A percentile compares a stretch with the other conserved stretches of the same genome.
Evolutionary conservation across 1,140 invertebrate species (phyloP).

Genomic region (Drosophila carrolli): DNA sequence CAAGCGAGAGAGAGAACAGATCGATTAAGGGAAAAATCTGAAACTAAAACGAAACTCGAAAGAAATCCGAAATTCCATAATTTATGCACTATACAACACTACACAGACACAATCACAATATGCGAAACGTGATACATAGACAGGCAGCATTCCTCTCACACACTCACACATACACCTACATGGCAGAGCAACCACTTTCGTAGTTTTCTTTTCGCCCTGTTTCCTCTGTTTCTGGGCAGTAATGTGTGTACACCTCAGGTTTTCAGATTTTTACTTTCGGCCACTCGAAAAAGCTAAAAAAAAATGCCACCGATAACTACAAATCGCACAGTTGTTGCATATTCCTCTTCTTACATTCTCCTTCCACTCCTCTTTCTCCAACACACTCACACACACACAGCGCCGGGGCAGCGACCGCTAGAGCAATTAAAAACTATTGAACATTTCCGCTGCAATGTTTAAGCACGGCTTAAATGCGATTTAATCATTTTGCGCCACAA

Average conservation of each 20-base stretch:
- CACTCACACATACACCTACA: conserved; percentile 52
- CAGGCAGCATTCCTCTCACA: conserved; percentile 69
- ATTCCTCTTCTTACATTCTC: conserved; percentile 16
- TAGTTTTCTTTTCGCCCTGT: conserved; percentile 70
- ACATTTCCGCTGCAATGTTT: conserved; percentile 55
- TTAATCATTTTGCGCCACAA: conserved; percentile 40
- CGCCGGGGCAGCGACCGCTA: conserved; percentile 59
- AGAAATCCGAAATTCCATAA: conserved; percentile 51
- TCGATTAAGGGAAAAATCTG: conserved; percentile 57
- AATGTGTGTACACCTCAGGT: conserved; percentile 60
- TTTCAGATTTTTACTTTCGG: conserved; percentile 54
- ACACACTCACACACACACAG: conserved; percentile 28
- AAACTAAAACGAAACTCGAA: conserved; percentile 30
- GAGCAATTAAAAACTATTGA: conserved; percentile 52
- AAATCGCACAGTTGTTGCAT: conserved; percentile 36
- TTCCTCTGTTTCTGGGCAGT: conserved; percentile 64
- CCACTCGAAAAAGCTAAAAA: conserved; percentile 30
- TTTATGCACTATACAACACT: conserved; percentile 80
- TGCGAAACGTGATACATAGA: conserved; percentile 72
- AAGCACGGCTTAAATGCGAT: conserved; percentile 46
- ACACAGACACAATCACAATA: conserved; percentile 36
- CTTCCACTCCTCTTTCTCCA: conserved; percentile 23
- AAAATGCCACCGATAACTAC: conserved; percentile 25
- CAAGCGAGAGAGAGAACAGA: conserved; percentile 50
- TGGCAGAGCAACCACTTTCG: conserved; percentile 74